Base-by-base conservation (phyloP, 2,797 vertebrate genomes). In the Anas flavirostris region DNA sequence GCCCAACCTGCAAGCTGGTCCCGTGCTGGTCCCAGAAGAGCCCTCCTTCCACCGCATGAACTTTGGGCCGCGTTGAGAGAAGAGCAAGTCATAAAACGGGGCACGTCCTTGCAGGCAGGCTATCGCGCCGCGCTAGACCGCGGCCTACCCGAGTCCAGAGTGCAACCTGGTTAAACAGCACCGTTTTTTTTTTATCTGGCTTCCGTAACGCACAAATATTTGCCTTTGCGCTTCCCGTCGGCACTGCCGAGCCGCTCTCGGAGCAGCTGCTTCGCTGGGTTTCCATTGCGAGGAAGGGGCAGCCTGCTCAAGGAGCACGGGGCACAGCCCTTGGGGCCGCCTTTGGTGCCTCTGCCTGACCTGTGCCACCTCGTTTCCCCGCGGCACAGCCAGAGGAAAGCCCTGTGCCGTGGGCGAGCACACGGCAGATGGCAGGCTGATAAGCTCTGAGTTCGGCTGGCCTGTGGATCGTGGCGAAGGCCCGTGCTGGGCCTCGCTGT, bases 131-230 rank as follows among this genome's bases (percentile, higher is more conserved):
- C 41, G 66, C 22, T 43, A 72, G 62, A 85, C 67, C 5, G 58
- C 88, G 66, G 91, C 81, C 91, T 82, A 82, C 66, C 75, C 35
- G 46, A 87, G 94, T 97, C 93, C 95, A 91, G 50, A 95, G 94
- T 93, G 81, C 96, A 95, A 75, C 35, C 35, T 80, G 50, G 72
- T 91, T 94, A 95, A 96, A 96, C 44, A 93, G 75, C 60, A 74
- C 68, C 72, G 48, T 8, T 43, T 76, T 89, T 79, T 89, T 44
- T 44, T 91, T 94, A 55, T 68, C 39, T 44, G 41, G 53, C 48
- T 19, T 78, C 82, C 82, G 52, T 44, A 77, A 58, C 33, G 50
- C 31, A 72, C 78, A 83, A 90, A 89, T 94, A 90, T 94, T 97
- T 95, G 86, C 60, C 53, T 68, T 79, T 55, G 63, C 0, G 0